These are phyloP conservation scores for Galago senegalensis DNA, from an alignment of 2,797 vertebrate species.

Conservation along the genomic window DNA sequence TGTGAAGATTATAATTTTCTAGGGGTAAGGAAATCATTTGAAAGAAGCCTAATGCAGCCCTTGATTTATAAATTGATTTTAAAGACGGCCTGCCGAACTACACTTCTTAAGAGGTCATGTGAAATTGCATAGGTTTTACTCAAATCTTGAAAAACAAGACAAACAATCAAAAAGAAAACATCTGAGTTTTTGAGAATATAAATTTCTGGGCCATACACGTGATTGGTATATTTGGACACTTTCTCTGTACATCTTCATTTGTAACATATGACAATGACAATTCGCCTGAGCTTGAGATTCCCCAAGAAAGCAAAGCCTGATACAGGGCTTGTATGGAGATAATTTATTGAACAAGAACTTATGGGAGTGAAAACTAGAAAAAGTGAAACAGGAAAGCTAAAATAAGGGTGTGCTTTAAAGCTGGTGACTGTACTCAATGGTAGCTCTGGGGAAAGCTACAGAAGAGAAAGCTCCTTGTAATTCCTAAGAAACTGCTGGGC, in stretches of 20 bases:
- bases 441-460: not conserved
- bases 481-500: not conserved
- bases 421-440: not conserved
- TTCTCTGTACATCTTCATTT: not conserved
- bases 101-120: not conserved
- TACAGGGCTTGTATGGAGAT: not conserved
- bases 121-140: not conserved
- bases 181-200: not conserved
- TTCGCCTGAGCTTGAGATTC: not conserved
- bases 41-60: not conserved
- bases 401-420: not conserved
- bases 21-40: conserved; percentile 11
- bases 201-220: not conserved
- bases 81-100: not conserved
- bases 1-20: not conserved
- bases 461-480: not conserved
- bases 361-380: not conserved
- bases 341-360: not conserved
- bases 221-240: not conserved
- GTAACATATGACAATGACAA: not conserved
- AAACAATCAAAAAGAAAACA: not conserved
- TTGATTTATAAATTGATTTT: conserved; percentile 55
- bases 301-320: not conserved
- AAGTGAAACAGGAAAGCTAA: not conserved
- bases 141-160: not conserved